A percentile compares a stretch with the other conserved stretches of the same genome.
phyloP scores from a whole-genome alignment of 2,888 invertebrate genomes.

The Pyrochroa serraticornis region DNA sequence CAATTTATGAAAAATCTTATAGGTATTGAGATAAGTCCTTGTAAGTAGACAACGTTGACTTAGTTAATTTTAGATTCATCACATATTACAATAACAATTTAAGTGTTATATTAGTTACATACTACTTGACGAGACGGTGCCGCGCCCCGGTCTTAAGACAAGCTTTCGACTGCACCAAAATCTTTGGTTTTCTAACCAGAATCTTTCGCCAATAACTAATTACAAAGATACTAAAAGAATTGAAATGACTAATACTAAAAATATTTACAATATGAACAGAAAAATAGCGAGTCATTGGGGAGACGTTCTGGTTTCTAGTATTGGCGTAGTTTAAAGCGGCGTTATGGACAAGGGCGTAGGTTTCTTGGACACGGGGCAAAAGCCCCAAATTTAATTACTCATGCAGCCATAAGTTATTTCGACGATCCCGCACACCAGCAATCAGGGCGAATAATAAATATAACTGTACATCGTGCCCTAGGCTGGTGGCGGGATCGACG shows the following conservation, averaged over 20 bases:
- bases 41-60: conserved; percentile 50
- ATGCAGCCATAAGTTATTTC: conserved; percentile 48
- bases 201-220: conserved; percentile 42
- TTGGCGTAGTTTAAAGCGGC: conserved; percentile 44
- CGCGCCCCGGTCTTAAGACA: conserved; percentile 43
- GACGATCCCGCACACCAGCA: conserved; percentile 43
- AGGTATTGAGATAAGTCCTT: conserved; percentile 41
- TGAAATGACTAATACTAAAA: conserved; percentile 33
- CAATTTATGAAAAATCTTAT: conserved; percentile 36
- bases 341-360: conserved; percentile 38
- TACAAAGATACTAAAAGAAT: conserved; percentile 30
- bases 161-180: conserved; percentile 47
- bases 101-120: conserved; percentile 46
- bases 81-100: conserved; percentile 49
- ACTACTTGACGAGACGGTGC: conserved; percentile 46
- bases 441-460: conserved; percentile 49
- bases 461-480: conserved; percentile 51
- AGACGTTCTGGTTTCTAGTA: conserved; percentile 41
- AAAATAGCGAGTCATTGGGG: conserved; percentile 26
- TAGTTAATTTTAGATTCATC: conserved; percentile 53
- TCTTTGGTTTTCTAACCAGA: conserved; percentile 56
- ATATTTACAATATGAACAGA: conserved; percentile 52
- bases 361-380: conserved; percentile 43
- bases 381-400: conserved; percentile 38
- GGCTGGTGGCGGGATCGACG: conserved; percentile 39